Conservation (phyloP, 2,113 vertebrate species). For the Cebus imitator region DNA sequence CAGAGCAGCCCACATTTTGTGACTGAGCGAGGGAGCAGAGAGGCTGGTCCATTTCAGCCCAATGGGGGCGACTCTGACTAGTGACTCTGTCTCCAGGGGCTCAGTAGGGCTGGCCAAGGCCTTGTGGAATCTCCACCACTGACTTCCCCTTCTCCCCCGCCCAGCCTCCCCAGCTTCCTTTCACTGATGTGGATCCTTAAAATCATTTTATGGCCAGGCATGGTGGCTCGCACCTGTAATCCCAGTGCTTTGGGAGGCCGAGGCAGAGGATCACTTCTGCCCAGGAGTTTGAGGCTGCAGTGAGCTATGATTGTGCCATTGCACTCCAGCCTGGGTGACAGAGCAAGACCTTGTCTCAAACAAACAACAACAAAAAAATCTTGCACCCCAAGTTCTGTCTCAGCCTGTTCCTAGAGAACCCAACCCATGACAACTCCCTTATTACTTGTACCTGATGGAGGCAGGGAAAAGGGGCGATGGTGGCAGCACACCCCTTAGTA, state of each 20-base stretch:
- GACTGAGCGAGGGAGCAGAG: background rate
- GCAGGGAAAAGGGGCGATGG: too few species aligned
- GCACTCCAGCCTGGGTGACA: too few species aligned
- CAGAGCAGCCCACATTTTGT: background rate
- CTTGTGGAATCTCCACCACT: background rate
- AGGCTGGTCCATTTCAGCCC: background rate
- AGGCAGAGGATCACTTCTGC: too few species aligned
- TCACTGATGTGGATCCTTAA: background rate
- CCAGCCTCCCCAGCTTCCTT: background rate
- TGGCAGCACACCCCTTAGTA: too few species aligned
- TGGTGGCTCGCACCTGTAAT: background rate
- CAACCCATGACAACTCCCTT: background rate
- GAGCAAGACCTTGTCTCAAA: too few species aligned
- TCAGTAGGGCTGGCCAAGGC: background rate
- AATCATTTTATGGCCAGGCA: background rate
- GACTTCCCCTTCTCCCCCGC: background rate
- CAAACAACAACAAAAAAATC: background rate
- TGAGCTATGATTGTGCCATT: too few species aligned
- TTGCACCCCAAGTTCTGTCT: background rate
- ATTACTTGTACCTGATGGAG: too few species aligned
- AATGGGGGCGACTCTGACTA: background rate
- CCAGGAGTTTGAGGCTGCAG: too few species aligned
- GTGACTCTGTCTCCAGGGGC: background rate
- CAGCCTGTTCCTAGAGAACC: background rate
- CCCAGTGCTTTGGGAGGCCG: background rate